Conservation (phyloP, 92 coral and sea anemone species). For the Paramuricea clavata region DNA sequence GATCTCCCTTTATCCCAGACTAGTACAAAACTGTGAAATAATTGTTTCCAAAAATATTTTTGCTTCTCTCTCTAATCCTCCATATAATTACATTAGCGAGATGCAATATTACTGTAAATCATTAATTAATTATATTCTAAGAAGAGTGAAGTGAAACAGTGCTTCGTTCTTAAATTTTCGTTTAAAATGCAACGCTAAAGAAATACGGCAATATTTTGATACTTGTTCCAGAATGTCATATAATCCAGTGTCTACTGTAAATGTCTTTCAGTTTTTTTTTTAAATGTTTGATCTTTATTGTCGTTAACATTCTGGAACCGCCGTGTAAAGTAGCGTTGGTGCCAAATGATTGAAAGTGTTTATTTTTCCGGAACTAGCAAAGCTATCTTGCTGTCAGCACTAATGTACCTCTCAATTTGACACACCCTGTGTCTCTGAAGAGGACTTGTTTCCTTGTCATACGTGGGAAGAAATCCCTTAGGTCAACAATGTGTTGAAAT, state of each 20-base stretch:
- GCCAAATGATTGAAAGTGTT: conserved; percentile 40
- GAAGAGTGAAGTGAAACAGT: too few relatives aligned
- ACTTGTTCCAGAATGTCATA: too few relatives aligned
- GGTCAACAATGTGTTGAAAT: not conserved
- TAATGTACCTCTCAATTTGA: conserved; percentile 23
- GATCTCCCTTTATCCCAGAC: too few relatives aligned
- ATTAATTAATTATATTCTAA: too few relatives aligned
- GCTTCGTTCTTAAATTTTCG: not conserved
- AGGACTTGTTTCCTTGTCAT: not conserved
- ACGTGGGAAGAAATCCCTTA: conserved; percentile 7
- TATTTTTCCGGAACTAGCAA: conserved; percentile 49
- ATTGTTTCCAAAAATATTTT: too few relatives aligned
- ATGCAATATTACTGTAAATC: too few relatives aligned
- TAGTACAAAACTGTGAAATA: too few relatives aligned
- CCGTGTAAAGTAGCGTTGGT: not conserved
- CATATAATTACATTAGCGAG: too few relatives aligned
- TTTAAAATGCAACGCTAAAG: not conserved
- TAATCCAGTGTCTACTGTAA: not conserved
- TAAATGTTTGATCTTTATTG: not conserved
- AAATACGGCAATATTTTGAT: not conserved
- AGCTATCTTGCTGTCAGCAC: conserved; percentile 36
- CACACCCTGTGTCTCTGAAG: not conserved
- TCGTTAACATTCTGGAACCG: not conserved
- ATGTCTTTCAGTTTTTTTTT: not conserved
- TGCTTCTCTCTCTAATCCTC: too few relatives aligned